phyloP scores from a whole-genome alignment of 2,797 vertebrate species.

The Smutsia gigantea region DNA sequence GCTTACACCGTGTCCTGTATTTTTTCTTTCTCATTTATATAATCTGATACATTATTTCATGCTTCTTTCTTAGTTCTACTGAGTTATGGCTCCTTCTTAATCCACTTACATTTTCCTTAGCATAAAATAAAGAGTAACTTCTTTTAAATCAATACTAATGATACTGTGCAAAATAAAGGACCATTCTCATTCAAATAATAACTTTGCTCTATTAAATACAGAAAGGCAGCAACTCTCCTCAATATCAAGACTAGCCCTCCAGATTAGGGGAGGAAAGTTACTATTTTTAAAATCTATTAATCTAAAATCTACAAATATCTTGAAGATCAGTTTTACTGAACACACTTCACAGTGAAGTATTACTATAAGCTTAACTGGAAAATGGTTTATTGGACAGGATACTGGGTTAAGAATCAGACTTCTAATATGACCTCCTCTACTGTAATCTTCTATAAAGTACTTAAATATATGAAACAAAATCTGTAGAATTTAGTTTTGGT shows the following conservation, averaged over 20 bases:
- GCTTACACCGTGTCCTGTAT: background rate
- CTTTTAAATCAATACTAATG: conserved; percentile 34
- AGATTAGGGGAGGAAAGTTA: background rate
- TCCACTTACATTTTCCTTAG: background rate
- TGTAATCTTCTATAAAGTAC: background rate
- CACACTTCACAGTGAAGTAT: background rate
- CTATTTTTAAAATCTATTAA: background rate
- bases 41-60: background rate
- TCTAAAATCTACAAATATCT: background rate
- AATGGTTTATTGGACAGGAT: background rate
- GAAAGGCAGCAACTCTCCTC: background rate
- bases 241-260: background rate
- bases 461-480: background rate
- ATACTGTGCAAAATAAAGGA: background rate
- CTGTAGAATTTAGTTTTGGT: background rate
- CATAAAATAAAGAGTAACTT: background rate
- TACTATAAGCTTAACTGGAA: background rate
- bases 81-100: background rate
- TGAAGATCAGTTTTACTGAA: conserved; percentile 23
- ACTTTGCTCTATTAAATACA: background rate
- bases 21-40: background rate
- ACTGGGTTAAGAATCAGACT: background rate
- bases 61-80: background rate
- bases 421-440: background rate
- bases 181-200: background rate